phyloP scores from a whole-genome alignment of 2,797 vertebrate genomes.

The Okamejei kenojei region DNA sequence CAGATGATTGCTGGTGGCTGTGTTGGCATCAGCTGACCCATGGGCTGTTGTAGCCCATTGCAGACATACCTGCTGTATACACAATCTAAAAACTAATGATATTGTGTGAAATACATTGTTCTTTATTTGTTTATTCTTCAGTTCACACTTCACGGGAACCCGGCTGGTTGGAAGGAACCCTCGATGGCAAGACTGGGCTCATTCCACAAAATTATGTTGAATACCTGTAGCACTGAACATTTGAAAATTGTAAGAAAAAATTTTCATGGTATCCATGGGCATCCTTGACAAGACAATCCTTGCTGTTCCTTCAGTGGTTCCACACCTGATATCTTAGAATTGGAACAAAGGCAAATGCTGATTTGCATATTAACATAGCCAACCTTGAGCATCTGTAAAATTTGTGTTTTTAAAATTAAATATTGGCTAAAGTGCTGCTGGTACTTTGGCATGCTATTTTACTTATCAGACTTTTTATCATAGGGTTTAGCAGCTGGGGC shows the following conservation, averaged over 20 bases:
- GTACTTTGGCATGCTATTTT: neutral
- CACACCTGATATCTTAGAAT: neutral
- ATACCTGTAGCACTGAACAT: slow-evolving; percentile 65
- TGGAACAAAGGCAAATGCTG: neutral
- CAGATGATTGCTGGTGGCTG: neutral
- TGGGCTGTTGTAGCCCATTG: neutral
- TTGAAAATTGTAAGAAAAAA: slow-evolving; percentile 43
- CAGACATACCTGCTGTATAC: neutral
- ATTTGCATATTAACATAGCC: neutral
- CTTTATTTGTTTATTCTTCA: slow-evolving; percentile 48
- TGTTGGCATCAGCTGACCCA: neutral
- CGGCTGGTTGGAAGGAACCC: slow-evolving; percentile 93
- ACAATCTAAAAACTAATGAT: neutral
- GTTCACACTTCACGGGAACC: slow-evolving; percentile 89
- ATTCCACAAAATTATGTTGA: slow-evolving; percentile 97
- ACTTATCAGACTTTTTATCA: slow-evolving; percentile 11
- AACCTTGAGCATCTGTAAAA: neutral
- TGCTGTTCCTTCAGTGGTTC: neutral
- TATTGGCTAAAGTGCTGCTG: slow-evolving; percentile 3
- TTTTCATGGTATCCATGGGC: slow-evolving; percentile 84
- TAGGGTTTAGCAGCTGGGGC: neutral
- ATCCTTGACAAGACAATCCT: slow-evolving; percentile 39
- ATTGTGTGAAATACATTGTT: neutral
- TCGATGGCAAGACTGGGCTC: slow-evolving; percentile 88
- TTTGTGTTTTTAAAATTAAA: neutral